Conservation (phyloP, 2,888 invertebrate species). For the Rhimphoctona megacephalus region DNA sequence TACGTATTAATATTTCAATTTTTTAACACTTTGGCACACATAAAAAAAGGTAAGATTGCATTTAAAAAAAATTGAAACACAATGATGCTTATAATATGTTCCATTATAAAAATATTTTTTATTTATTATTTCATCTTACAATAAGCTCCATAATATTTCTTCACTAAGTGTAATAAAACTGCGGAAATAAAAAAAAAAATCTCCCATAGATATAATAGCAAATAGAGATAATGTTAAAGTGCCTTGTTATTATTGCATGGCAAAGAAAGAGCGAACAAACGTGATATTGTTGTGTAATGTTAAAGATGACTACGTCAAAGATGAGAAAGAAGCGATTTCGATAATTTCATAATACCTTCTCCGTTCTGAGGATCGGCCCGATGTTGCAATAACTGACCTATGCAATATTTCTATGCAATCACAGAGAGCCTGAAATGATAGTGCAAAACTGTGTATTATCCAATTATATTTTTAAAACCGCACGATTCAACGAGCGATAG, state of each 20-base stretch:
- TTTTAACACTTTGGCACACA: neutral
- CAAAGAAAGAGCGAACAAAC: conserved; percentile 18
- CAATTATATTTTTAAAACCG: neutral
- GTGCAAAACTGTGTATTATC: neutral
- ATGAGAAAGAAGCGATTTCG: conserved; percentile 42
- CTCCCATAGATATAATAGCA: neutral
- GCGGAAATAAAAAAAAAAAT: neutral
- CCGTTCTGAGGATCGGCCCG: conserved; percentile 14
- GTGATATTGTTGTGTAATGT: conserved; percentile 40
- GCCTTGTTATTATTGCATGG: neutral
- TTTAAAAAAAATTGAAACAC: neutral
- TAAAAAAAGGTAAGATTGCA: too few relatives aligned
- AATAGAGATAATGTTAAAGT: neutral
- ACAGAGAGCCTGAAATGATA: neutral
- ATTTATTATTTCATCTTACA: neutral
- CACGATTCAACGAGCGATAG: neutral
- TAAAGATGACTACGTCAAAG: conserved; percentile 31
- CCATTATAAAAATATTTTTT: neutral
- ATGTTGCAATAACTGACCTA: conserved; percentile 34
- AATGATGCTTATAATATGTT: neutral
- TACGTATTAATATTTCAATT: neutral
- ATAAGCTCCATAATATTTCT: neutral
- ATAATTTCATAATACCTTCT: conserved; percentile 23
- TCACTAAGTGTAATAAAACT: neutral
- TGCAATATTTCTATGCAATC: conserved; percentile 9